Evolutionary conservation across 1,140 invertebrate species (phyloP).

Genomic region (Eufriesea mexicana): DNA sequence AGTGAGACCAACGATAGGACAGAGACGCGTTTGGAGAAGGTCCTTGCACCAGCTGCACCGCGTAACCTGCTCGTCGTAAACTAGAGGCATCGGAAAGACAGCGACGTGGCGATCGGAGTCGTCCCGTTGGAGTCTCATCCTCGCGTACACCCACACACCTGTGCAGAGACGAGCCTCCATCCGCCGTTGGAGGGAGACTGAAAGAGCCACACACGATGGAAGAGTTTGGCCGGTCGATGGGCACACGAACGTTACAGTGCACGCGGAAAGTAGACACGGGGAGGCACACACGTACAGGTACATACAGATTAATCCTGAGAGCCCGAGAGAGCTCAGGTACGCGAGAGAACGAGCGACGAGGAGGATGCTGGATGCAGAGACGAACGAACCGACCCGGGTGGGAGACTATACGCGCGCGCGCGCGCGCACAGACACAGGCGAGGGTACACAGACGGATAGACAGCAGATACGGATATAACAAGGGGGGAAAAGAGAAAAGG

Average conservation of each 20-base stretch:
- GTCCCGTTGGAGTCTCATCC: slow-evolving; percentile 6
- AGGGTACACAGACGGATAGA: background rate
- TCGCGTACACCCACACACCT: background rate
- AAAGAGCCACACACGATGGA: slow-evolving; percentile 53
- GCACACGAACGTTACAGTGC: slow-evolving; percentile 32
- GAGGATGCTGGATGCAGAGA: slow-evolving; percentile 54
- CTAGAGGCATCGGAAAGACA: slow-evolving; percentile 14
- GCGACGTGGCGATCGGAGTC: background rate
- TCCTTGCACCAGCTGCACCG: slow-evolving; percentile 37
- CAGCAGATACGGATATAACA: background rate
- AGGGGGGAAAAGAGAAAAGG: background rate
- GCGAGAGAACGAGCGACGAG: slow-evolving; percentile 53
- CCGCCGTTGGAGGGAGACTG: slow-evolving; percentile 6
- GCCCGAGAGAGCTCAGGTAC: slow-evolving; percentile 55
- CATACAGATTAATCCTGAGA: slow-evolving; percentile 63
- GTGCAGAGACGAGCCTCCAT: background rate
- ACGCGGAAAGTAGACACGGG: slow-evolving; percentile 20
- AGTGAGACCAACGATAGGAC: too few species aligned
- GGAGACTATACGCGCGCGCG: background rate
- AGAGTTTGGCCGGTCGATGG: slow-evolving; percentile 14
- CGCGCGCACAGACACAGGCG: background rate
- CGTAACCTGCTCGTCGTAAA: slow-evolving; percentile 30
- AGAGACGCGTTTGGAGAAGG: background rate
- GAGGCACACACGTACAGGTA: background rate
- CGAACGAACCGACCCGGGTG: background rate